Evolutionary conservation across 2,113 vertebrate species (phyloP).

Genomic region (Vicugna pacos): DNA sequence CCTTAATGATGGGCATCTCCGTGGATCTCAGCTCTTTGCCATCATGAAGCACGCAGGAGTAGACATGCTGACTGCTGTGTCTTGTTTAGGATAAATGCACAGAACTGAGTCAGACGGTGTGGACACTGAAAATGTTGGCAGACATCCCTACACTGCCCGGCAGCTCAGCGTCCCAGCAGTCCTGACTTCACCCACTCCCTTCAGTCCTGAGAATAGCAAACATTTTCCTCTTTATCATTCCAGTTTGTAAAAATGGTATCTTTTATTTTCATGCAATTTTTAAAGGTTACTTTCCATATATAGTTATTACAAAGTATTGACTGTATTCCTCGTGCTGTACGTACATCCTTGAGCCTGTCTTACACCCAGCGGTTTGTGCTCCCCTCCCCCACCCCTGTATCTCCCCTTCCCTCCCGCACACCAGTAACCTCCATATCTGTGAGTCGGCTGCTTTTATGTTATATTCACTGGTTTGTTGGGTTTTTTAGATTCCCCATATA

Average conservation of each 20-base stretch:
- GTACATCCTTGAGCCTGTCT: no score
- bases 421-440: no score
- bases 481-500: no score
- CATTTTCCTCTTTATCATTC: not conserved
- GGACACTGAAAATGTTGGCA: not conserved
- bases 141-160: not conserved
- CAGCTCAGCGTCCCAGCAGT: not conserved
- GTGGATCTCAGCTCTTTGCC: not conserved
- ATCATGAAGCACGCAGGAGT: not conserved
- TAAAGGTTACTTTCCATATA: no score
- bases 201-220: not conserved
- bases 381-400: no score
- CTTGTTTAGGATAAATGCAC: not conserved
- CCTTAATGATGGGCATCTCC: not conserved
- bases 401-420: no score
- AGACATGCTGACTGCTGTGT: not conserved
- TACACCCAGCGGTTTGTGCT: no score
- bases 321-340: no score
- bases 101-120: not conserved
- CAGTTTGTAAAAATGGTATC: not conserved
- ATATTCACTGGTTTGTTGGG: no score
- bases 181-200: not conserved
- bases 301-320: no score
- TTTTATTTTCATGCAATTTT: no score
- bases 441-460: no score